Evolutionary conservation across 1,140 invertebrate genomes (phyloP).

Genomic region (Elysia chlorotica): DNA sequence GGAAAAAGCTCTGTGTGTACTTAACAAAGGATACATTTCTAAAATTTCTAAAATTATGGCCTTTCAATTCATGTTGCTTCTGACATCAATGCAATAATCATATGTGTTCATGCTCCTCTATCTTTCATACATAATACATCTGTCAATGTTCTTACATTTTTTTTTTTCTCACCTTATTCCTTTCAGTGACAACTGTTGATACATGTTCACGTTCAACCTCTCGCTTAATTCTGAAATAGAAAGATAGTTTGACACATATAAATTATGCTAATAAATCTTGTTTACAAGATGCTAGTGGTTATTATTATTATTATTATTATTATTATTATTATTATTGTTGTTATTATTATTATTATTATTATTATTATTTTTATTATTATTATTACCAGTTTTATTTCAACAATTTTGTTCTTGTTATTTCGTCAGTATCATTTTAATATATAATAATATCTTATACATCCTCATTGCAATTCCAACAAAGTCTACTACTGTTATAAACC

Average conservation of each 20-base stretch:
- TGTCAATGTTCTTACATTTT: background rate
- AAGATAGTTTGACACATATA: background rate
- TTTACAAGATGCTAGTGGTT: background rate
- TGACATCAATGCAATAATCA: background rate
- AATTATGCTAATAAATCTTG: background rate
- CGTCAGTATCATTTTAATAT: background rate
- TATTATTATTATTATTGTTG: too few relatives aligned
- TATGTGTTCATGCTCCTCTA: too few relatives aligned
- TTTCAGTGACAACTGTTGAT: conserved; percentile 58
- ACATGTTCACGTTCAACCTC: conserved; percentile 63
- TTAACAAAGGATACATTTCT: background rate
- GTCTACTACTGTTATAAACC: conserved; percentile 44
- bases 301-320: background rate
- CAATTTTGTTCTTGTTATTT: background rate
- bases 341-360: background rate
- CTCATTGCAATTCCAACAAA: background rate
- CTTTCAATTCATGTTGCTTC: background rate
- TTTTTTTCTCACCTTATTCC: conserved; percentile 56
- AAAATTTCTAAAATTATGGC: background rate
- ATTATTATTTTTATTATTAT: background rate
- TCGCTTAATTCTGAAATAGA: conserved; percentile 58
- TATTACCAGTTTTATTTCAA: background rate
- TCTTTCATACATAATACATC: background rate
- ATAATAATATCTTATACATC: background rate
- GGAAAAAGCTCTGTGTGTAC: background rate